Conservation (phyloP, 1,140 invertebrate species). For the Nasonia giraulti region DNA sequence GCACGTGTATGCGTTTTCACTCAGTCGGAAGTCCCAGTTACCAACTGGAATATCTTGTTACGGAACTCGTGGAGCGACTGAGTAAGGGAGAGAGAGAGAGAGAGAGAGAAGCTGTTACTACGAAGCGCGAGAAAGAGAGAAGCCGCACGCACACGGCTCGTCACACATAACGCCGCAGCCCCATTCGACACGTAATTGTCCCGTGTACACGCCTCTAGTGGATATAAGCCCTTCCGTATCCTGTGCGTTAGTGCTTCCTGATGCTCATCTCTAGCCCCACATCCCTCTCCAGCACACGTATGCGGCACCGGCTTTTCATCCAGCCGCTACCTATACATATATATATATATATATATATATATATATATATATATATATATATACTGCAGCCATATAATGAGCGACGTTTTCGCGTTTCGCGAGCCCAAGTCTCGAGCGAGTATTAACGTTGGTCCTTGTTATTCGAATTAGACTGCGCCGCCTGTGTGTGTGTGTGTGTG, state of each 20-base stretch:
- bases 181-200: slow-evolving; percentile 48
- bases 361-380: no score
- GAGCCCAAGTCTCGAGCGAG: neutral
- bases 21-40: slow-evolving; percentile 60
- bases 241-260: neutral
- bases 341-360: neutral
- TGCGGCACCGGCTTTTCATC: neutral
- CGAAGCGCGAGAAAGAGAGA: neutral
- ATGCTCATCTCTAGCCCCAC: neutral
- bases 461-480: slow-evolving; percentile 6
- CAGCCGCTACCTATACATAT: neutral
- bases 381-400: slow-evolving; percentile 20
- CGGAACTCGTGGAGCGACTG: slow-evolving; percentile 51
- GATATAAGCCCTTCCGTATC: slow-evolving; percentile 2
- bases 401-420: slow-evolving; percentile 29
- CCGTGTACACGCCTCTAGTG: slow-evolving; percentile 41
- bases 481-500: neutral
- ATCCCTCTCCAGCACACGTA: neutral
- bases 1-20: slow-evolving; percentile 54
- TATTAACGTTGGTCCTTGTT: slow-evolving; percentile 37
- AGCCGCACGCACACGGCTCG: no score
- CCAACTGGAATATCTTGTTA: slow-evolving; percentile 62
- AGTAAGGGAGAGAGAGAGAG: neutral
- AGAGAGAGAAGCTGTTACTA: neutral
- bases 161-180: neutral